Percentiles rank a stretch among this genome's conserved stretches.
These are phyloP conservation scores for Clarias platycephalus DNA, from an alignment of 2,797 vertebrate genomes.

Conservation along the genomic window DNA sequence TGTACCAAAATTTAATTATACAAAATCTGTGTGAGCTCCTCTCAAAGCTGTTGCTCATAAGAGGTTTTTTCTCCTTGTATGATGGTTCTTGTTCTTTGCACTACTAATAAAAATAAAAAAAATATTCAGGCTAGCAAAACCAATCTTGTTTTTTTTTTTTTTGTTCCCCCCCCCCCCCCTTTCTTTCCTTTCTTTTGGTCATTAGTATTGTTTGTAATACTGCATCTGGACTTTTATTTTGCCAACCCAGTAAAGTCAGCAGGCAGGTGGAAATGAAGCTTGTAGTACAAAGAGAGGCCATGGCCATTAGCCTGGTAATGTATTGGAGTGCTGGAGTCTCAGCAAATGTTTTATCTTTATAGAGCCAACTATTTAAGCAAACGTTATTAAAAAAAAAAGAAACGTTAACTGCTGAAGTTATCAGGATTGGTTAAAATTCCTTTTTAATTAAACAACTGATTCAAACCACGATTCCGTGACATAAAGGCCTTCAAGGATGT, in stretches of 20 bases:
- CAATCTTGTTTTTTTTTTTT: not conserved
- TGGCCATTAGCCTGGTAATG: not conserved
- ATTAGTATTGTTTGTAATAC: not conserved
- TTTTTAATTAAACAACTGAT: not conserved
- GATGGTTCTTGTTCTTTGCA: not conserved
- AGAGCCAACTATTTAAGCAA: not conserved
- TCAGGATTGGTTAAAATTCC: not conserved
- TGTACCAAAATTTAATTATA: slow-evolving; percentile 5
- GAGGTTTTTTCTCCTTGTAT: too few species aligned
- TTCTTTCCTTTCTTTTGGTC: too few species aligned
- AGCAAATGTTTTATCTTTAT: not conserved
- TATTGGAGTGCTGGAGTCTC: not conserved
- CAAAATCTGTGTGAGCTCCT: not conserved
- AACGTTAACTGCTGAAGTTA: too few species aligned
- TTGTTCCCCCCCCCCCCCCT: too few species aligned
- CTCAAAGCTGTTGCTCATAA: not conserved
- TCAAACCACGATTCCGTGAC: not conserved
- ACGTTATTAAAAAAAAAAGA: too few species aligned
- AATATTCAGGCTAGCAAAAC: not conserved
- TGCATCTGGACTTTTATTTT: not conserved
- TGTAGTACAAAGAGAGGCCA: not conserved
- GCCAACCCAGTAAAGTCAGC: not conserved
- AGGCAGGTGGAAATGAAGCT: not conserved
- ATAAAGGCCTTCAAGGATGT: too few species aligned
- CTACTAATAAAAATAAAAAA: not conserved